Conservation (phyloP, 2,888 invertebrate genomes). For the Nematopogon swammerdamellus region DNA sequence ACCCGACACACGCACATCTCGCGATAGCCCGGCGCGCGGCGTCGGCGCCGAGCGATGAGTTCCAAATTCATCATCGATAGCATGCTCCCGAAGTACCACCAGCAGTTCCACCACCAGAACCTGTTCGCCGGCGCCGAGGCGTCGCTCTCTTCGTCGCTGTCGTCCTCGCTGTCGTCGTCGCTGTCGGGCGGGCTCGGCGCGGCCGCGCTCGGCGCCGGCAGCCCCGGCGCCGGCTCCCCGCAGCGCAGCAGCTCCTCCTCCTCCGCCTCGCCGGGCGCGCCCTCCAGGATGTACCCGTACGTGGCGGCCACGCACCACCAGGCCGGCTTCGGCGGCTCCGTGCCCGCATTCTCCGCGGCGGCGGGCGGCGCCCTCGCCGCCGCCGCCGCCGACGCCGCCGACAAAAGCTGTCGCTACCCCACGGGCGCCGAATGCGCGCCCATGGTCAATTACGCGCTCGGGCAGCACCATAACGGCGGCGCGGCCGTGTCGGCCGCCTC, state of each 20-base stretch:
- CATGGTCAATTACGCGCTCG: conserved; percentile 79
- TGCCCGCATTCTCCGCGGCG: conserved; percentile 59
- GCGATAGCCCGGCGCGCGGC: conserved; percentile 47
- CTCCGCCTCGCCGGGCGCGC: conserved; percentile 69
- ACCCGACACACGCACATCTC: conserved; percentile 54
- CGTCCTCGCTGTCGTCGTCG: conserved; percentile 54
- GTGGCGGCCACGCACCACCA: conserved; percentile 80
- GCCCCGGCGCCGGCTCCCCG: conserved; percentile 58
- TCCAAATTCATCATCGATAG: conserved; percentile 98
- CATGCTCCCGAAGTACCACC: conserved; percentile 93
- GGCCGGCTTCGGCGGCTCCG: conserved; percentile 58
- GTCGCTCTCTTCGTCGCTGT: conserved; percentile 59
- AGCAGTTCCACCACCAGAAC: conserved; percentile 65
- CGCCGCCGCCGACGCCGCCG: conserved; percentile 57
- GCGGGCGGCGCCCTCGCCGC: conserved; percentile 66
- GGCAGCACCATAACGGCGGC: conserved; percentile 68
- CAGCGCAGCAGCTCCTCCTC: conserved; percentile 62
- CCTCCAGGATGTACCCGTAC: conserved; percentile 90
- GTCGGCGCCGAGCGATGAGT: conserved; percentile 77
- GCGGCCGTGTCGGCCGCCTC: conserved; percentile 66
- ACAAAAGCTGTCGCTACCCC: conserved; percentile 81
- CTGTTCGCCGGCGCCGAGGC: conserved; percentile 62
- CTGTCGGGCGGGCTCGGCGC: conserved; percentile 62
- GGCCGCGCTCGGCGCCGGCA: conserved; percentile 60
- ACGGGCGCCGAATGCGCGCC: conserved; percentile 63